Evolutionary conservation across 2,797 vertebrate genomes (phyloP).

Genomic region (Scyliorhinus canicula): DNA sequence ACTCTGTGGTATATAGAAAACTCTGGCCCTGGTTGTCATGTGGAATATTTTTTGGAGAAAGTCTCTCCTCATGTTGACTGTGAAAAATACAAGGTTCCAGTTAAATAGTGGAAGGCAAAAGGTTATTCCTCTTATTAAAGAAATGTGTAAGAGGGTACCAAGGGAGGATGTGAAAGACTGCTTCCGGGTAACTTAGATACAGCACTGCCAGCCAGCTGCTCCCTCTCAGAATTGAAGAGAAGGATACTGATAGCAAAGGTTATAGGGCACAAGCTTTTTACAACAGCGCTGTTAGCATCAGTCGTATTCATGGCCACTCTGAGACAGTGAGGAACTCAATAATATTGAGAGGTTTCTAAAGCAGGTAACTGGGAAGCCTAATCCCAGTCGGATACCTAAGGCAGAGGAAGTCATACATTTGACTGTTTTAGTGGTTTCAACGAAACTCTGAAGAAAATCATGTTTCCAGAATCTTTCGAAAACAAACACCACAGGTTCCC

Average conservation of each 20-base stretch:
- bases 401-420: neutral
- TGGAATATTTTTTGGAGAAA: conserved; percentile 55
- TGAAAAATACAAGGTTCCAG: conserved; percentile 41
- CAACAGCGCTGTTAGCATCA: conserved; percentile 35
- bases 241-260: conserved; percentile 35
- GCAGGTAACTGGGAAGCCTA: conserved; percentile 21
- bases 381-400: neutral
- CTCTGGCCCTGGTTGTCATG: conserved; percentile 58
- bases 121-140: neutral
- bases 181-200: conserved; percentile 31
- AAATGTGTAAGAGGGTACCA: neutral
- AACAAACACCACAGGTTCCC: conserved; percentile 71
- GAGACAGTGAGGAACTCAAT: conserved; percentile 26
- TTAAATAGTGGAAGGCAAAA: conserved; percentile 39
- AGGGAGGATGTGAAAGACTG: conserved; percentile 21
- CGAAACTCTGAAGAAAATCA: conserved; percentile 44
- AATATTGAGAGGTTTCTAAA: conserved; percentile 3
- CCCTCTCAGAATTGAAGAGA: conserved; percentile 12
- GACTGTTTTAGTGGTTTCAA: conserved; percentile 16
- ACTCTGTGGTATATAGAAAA: conserved; percentile 52
- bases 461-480: conserved; percentile 75
- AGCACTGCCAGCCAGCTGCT: conserved; percentile 14
- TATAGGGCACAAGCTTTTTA: conserved; percentile 37
- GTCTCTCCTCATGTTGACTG: conserved; percentile 46
- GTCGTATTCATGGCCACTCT: conserved; percentile 27